Conservation (phyloP, 1,140 invertebrate species). For the Cyphomyrmex costatus region DNA sequence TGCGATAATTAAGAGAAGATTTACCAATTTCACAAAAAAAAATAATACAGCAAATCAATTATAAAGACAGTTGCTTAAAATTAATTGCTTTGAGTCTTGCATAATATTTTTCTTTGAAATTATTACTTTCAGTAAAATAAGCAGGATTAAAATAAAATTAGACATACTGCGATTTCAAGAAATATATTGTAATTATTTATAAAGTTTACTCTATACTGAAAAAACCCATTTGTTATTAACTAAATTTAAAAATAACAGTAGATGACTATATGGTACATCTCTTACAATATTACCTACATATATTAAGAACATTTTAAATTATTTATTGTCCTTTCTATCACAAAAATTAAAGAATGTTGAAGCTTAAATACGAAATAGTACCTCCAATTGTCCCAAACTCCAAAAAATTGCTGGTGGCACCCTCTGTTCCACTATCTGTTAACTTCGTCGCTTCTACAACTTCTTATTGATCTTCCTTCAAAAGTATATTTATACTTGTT, state of each 20-base stretch:
- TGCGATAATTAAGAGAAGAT: slow-evolving; percentile 15
- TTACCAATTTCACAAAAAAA: not conserved
- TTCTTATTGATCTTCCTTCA: slow-evolving; percentile 51
- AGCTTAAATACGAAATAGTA: not conserved
- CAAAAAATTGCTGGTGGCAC: slow-evolving; percentile 50
- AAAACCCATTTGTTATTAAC: not conserved
- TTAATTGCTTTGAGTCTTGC: not conserved
- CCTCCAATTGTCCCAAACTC: not conserved
- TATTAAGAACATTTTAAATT: slow-evolving; percentile 24
- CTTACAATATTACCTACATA: not conserved
- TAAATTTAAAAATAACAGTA: not conserved
- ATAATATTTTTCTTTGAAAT: not conserved
- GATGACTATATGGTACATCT: not conserved
- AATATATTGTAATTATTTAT: slow-evolving; percentile 5
- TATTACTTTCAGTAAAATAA: not conserved
- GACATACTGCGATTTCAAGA: not conserved
- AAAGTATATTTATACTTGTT: slow-evolving; percentile 40
- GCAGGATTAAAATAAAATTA: not conserved
- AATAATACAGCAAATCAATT: not conserved
- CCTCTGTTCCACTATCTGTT: slow-evolving; percentile 41
- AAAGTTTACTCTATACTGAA: not conserved
- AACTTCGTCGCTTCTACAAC: slow-evolving; percentile 14
- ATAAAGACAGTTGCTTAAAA: slow-evolving; percentile 18
- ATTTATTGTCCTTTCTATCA: not conserved
- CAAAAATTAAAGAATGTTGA: too few species aligned